Base-by-base conservation (phyloP, 2,888 invertebrate genomes). In the Eilema caniola region DNA sequence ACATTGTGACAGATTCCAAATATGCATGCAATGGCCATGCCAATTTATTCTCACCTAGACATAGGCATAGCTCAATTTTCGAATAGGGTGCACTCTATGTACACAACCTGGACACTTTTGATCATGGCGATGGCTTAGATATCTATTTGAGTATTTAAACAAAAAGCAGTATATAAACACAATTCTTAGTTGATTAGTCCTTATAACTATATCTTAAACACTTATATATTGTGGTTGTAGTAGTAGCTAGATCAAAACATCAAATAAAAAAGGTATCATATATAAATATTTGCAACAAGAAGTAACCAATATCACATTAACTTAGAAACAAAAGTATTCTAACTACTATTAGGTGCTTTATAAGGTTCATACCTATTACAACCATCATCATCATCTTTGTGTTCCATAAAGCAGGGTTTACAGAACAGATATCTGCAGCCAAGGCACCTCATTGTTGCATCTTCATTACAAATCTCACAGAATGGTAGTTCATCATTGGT, bases 371-470 rank as follows among this genome's bases (percentile, higher is more conserved):
- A 94, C 83, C 81, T 89, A 76, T 94, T 83, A 83, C 95, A 96
- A 33, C 95, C 96, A 85, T 97, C 96, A 78, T 96, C 96, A 79
- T 95, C 96, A 83, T 96, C 96, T 87, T 97, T 97, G 77, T 97
- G 97, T 82, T 97, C 97, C 60, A 92, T 91, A 85, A 96, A 98
- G 88, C 99, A 99, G 70, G 93, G 89, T 20, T 95, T 93, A 89
- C 99, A 99, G 89, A 98, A 99, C 12, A 98, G 93, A 89, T 98
- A 98, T 57, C 96, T 96, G 90, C 98, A 99, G 73, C 97, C 98
- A 62, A 96, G 90, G 87, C 98, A 99, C 66, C 97, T 94, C 76
- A 97, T 92, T 12, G 92, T 95, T 2, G 98, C 98, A 92, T 98
- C 97, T 86, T 97, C 97, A 89, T 98, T 98, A 88, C 98, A 99